A percentile compares a stretch with the other conserved stretches of the same genome.
Conservation (phyloP, 2,113 vertebrate species). For the Cathartes aura region DNA sequence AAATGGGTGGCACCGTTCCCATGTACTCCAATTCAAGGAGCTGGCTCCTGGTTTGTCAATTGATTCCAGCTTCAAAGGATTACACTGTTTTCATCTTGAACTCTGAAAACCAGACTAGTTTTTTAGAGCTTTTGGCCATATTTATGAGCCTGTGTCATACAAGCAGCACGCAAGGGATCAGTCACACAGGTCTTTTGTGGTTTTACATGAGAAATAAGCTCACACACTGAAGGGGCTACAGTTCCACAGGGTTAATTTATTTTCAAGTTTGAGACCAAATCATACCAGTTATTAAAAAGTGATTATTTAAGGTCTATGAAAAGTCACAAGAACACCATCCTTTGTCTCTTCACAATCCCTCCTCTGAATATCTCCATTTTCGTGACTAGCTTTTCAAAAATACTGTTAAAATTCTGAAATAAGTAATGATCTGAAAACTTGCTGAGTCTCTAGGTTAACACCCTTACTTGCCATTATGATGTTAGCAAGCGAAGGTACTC, state of each 20-base stretch:
- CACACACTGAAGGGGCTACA: not conserved
- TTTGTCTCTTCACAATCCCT: not conserved
- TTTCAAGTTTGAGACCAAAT: not conserved
- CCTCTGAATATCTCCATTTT: not conserved
- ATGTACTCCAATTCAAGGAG: not conserved
- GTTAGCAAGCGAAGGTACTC: accelerated
- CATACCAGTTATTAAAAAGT: not conserved
- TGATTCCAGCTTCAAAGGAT: not conserved
- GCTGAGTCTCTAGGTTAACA: not conserved
- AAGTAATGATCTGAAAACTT: not conserved
- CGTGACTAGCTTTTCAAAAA: not conserved
- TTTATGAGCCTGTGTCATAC: not conserved
- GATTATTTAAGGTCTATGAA: not conserved
- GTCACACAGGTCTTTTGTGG: not conserved
- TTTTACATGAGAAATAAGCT: not conserved
- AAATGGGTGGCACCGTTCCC: not conserved
- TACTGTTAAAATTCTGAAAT: not conserved
- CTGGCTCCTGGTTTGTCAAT: not conserved
- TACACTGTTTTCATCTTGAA: not conserved
- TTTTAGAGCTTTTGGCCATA: not conserved
- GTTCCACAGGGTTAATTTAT: not conserved
- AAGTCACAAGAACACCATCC: not conserved
- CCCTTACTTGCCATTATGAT: not conserved
- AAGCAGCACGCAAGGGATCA: not conserved
- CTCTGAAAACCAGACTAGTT: not conserved